Evolutionary conservation across 2,797 vertebrate species (phyloP), one percentile per base, ranked within the genome.

Genomic region (Buphagus erythrorhynchus): DNA sequence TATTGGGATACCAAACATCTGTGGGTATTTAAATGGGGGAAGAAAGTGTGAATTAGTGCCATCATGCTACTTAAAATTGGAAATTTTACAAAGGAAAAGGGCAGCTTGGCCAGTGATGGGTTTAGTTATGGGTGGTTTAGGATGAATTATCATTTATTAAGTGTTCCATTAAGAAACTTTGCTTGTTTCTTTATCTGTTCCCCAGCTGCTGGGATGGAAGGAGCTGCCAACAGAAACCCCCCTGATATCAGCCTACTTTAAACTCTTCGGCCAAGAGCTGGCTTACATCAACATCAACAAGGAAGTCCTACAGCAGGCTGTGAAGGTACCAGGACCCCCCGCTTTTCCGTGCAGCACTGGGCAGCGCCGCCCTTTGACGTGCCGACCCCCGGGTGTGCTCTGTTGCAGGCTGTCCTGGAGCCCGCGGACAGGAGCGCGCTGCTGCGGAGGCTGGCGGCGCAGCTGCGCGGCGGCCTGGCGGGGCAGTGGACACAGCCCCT

Each of bases 181-280:
- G 3, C 21, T 66, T 66, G 7, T 76, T 74, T 76, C 52, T 76
- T 74, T 71, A 19, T 68, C 46, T 84, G 14, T 51, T 85, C 29
- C 13, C 13, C 74, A 98, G 98, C 61, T 98, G 46, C 78, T 98
- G 91, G 98, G 98, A 61, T 99, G 97, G 98, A 98, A 98, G 77
- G 94, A 90, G 29, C 65, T 98, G 17, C 98, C 98, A 18, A 33
- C 92, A 15, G 97, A 99, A 84, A 97, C 95, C 19, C 95, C 98
- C 4, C 33, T 98, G 35, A 18, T 99, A 19, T 98, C 98, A 72
- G 91, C 92, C 66, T 98, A 97, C 86, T 11, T 97, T 20, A 98
- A 98, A 21, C 4, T 95, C 12, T 97, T 97, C 68, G 98, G 98
- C 79, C 99, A 99, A 96, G 99, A 99, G 95, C 67, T 98, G 61